Conservation (phyloP, 2,888 invertebrate genomes). For the Hypercompe scribonia region DNA sequence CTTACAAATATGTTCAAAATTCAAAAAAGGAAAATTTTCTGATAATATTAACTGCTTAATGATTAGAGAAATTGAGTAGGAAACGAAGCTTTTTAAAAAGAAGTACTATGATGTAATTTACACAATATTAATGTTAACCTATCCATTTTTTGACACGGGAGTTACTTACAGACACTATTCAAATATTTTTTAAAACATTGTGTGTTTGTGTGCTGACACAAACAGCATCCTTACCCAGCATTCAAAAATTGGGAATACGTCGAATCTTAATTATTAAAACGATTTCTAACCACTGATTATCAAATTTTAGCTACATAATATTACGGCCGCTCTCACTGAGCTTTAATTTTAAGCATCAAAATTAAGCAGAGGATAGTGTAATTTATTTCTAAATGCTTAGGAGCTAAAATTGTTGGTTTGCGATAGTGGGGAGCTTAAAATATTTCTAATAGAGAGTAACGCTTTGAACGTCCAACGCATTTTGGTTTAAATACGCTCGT, state of each 20-base stretch:
- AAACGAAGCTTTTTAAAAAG: no score
- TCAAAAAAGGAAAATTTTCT: no score
- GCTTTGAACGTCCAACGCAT: slow-evolving; percentile 33
- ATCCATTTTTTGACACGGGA: no score
- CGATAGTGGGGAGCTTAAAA: slow-evolving; percentile 14
- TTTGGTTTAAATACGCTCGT: slow-evolving; percentile 40
- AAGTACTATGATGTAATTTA: no score
- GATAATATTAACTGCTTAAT: no score
- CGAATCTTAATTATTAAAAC: slow-evolving; percentile 27
- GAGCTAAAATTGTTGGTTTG: slow-evolving; percentile 20
- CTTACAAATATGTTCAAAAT: no score
- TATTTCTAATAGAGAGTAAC: slow-evolving; percentile 43
- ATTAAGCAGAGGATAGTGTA: slow-evolving; percentile 18
- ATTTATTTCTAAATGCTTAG: slow-evolving; percentile 25
- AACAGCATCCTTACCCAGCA: no score
- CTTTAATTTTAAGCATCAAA: slow-evolving; percentile 34
- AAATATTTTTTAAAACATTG: no score
- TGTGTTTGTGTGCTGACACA: no score
- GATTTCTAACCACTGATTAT: slow-evolving; percentile 34
- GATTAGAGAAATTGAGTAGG: no score
- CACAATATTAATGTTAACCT: no score
- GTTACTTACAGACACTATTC: no score
- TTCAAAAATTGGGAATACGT: not conserved
- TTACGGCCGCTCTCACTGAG: slow-evolving; percentile 33
- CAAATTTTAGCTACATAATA: slow-evolving; percentile 44